Base-by-base conservation (phyloP, 2,888 invertebrate species). In the Acanthopleura granulata region DNA sequence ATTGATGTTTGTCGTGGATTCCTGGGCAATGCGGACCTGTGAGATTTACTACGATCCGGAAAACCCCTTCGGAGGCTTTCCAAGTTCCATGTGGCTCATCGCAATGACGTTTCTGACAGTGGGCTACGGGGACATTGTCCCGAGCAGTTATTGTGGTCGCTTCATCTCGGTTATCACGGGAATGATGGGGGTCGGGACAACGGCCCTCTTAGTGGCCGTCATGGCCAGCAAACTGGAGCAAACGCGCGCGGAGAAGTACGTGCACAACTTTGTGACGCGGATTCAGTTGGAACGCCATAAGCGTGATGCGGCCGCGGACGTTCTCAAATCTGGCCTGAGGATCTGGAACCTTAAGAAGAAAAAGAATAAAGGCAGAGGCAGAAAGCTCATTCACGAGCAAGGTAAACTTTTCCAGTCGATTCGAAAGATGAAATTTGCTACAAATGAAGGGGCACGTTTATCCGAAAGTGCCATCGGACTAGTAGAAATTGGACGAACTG, bases 311-410 rank as follows among this genome's bases (percentile, higher is more conserved):
- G 87, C 87, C 0, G 82, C 87, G 0, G 83, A 86, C 76, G 84
- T 85, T 6, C 83, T 86, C 14, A 87, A 87, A 77, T 72, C 80
- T 12, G 73, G 80, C 15, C 72, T 86, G 11, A 82, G 82, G 30
- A 73, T 84, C 0, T 83, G 80, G 75, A 76, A 76, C 22, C 73
- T 84, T 16, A 77, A 75, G 71, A 80, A 80, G 62, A 76, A 77
- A 74, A 92, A 89, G 91, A 92, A 78, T 91, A 91, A 85, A 92
- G 92, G 87, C 12, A 66, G 29, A 66, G 25, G 29, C 22, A 18
- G 66, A 14, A 66, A 66, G 29, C 66, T 66, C 16, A 66, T 66
- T 16, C 66, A 27, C 29, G 66, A 66, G 14, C 66, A 66, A 66
- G 66, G 66, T 16, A 1, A 14, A 27, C 25, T 66, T 22, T 66